Base-by-base conservation (phyloP, 2,113 vertebrate genomes). In the Fulmarus glacialis region DNA sequence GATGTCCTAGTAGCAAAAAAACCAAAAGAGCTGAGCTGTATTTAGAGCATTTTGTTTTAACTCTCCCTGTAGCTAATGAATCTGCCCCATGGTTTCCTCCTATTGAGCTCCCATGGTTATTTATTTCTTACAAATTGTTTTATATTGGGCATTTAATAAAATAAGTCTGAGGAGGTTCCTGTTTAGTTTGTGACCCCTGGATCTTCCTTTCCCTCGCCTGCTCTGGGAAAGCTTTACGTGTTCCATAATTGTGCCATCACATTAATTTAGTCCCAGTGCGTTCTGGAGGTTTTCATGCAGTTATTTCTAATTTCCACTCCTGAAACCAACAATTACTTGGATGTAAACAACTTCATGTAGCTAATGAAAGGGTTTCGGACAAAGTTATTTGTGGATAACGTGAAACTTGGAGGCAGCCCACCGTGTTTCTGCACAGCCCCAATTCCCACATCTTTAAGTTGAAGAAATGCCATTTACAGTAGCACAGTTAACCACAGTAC, bases 221-320 rank as follows among this genome's bases (percentile, higher is more conserved):
- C 71, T 50, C 52, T n/a, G 8, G n/a, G 47, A 53, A 42, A 77
- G 22, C 40, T 78, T 59, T 34, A 15, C 0, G 1, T 47, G 53
- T 38, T 34, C 81, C 30, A 0, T 48, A 21, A 16, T 5, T 50
- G 9, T 67, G 17, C 36, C 43, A 13, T 18, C 36, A 26, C 30
- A 4, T 20, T 15, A 5, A 4, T 29, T 40, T 22, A 43, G 20
- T 66, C 42, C n/a, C 30, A 34, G 30, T 0, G 0, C 3, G 1
- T 48, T 58, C 36, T 43, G 73, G 24, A 38, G 34, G 17, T 15
- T 55, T 53, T 38, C 9, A 4, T 12, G 42, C 21, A 23, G 29
- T 56, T 45, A 24, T 7, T 60, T 26, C 68, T 15, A 1, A 72
- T 42, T 52, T 45, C 43, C 22, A 5, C 53, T 87, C 38, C n/a